Percentiles rank a stretch among this genome's conserved stretches.
These are phyloP conservation scores for Phragmatobia fuliginosa DNA, from an alignment of 2,888 invertebrate species.

Conservation along the genomic window DNA sequence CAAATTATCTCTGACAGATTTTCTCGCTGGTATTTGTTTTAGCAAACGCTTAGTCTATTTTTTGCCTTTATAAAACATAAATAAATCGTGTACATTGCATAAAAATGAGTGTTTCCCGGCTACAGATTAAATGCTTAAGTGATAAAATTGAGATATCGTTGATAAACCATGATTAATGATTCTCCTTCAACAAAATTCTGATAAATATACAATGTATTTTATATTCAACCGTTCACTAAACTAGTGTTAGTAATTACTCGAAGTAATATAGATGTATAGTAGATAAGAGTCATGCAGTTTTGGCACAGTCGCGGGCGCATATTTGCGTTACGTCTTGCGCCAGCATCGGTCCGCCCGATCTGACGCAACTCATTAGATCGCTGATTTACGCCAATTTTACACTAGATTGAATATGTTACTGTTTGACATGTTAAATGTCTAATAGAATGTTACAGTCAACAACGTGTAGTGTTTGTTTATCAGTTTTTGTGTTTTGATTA, in stretches of 20 bases:
- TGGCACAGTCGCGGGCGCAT: slow-evolving; percentile 50
- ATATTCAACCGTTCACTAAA: not conserved
- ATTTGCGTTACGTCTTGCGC: slow-evolving; percentile 42
- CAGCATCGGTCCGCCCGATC: slow-evolving; percentile 27
- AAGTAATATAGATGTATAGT: slow-evolving; percentile 3
- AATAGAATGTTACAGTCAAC: slow-evolving; percentile 4
- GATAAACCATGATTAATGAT: not conserved
- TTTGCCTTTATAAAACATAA: not conserved
- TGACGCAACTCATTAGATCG: slow-evolving; percentile 34
- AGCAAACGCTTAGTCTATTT: not conserved
- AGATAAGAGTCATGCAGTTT: slow-evolving; percentile 26
- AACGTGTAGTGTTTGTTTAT: no score
- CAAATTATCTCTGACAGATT: not conserved
- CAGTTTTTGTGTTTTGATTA: not conserved
- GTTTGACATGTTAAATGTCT: slow-evolving; percentile 24
- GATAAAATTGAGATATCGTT: slow-evolving; percentile 1
- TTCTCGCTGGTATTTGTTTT: not conserved
- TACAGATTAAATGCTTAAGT: slow-evolving; percentile 1
- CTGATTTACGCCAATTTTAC: slow-evolving; percentile 49
- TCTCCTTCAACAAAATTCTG: not conserved
- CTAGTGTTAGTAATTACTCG: not conserved
- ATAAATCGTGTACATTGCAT: not conserved
- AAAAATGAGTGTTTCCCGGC: not conserved
- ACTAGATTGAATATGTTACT: slow-evolving; percentile 40
- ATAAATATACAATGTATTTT: not conserved